Percentiles rank a stretch among this genome's conserved stretches.
phyloP scores from a whole-genome alignment of 2,113 vertebrate species.

The Gymnocephalus cernua region DNA sequence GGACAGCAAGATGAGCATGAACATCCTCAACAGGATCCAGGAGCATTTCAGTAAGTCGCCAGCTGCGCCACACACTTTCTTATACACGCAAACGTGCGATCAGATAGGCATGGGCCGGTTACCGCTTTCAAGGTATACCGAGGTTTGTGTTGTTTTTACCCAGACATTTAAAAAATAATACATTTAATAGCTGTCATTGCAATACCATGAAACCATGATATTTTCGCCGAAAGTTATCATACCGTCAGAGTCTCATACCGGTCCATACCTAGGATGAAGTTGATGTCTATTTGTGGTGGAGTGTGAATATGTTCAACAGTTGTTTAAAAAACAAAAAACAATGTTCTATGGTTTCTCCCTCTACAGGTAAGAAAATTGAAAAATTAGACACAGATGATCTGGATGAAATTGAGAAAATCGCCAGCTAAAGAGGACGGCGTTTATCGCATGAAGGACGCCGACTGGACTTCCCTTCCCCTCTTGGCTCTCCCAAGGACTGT shows the following conservation, averaged over 20 bases:
- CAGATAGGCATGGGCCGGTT: too few relatives aligned
- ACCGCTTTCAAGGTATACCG: too few relatives aligned
- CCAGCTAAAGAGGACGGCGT: slow-evolving; percentile 82
- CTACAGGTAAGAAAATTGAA: slow-evolving; percentile 94
- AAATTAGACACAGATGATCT: slow-evolving; percentile 95
- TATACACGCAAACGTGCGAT: not conserved
- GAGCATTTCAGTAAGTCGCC: slow-evolving; percentile 86
- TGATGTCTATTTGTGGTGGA: too few relatives aligned
- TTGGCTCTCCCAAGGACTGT: slow-evolving; percentile 63
- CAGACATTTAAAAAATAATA: too few relatives aligned
- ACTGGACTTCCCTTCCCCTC: slow-evolving; percentile 10
- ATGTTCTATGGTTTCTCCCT: slow-evolving; percentile 8
- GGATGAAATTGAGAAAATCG: slow-evolving; percentile 98
- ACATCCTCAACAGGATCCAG: slow-evolving; percentile 94
- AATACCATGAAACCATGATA: too few relatives aligned
- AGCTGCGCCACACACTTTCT: not conserved
- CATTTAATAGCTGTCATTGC: too few relatives aligned
- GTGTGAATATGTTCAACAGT: too few relatives aligned
- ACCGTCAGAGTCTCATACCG: too few relatives aligned
- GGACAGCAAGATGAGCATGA: slow-evolving; percentile 98
- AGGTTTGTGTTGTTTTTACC: too few relatives aligned
- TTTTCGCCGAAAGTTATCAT: too few relatives aligned
- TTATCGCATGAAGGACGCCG: slow-evolving; percentile 3
- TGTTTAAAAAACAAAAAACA: too few relatives aligned
- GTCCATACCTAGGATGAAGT: too few relatives aligned